These are phyloP conservation scores for Pelochelys cantorii DNA, from an alignment of 2,797 vertebrate genomes.

Conservation along the genomic window DNA sequence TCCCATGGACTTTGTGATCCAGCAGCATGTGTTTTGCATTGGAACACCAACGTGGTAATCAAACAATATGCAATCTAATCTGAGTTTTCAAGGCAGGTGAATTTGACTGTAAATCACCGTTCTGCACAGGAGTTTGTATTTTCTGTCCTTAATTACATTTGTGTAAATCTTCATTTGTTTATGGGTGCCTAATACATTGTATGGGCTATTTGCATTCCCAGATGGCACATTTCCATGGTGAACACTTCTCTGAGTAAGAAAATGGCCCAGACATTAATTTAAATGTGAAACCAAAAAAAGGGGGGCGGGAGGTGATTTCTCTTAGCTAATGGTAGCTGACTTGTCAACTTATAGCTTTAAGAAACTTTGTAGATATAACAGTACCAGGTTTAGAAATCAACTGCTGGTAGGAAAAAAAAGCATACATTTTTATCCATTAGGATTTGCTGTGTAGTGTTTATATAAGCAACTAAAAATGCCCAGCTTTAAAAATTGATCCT, in stretches of 20 bases:
- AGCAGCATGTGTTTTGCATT: constrained; percentile 69
- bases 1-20: constrained; percentile 30
- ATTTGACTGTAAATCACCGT: constrained; percentile 78
- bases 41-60: constrained; percentile 65
- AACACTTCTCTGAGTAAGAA: constrained; percentile 44
- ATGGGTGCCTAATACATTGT: constrained; percentile 66
- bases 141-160: constrained; percentile 81
- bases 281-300: constrained; percentile 53
- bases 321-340: neutral
- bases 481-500: neutral
- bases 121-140: constrained; percentile 76
- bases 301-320: neutral
- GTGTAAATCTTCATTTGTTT: constrained; percentile 81
- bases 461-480: neutral
- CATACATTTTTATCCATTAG: neutral
- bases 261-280: constrained; percentile 46
- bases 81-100: constrained; percentile 69
- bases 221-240: constrained; percentile 71
- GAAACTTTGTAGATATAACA: constrained; percentile 1
- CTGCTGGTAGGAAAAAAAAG: neutral
- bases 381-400: neutral
- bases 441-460: neutral
- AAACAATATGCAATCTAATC: constrained; percentile 56
- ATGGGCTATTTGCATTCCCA: constrained; percentile 78
- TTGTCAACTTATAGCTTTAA: constrained; percentile 21